A percentile compares a stretch with the other conserved stretches of the same genome.
phyloP scores from a whole-genome alignment of 1,140 invertebrate genomes.

The Drosophila gunungcola region DNA sequence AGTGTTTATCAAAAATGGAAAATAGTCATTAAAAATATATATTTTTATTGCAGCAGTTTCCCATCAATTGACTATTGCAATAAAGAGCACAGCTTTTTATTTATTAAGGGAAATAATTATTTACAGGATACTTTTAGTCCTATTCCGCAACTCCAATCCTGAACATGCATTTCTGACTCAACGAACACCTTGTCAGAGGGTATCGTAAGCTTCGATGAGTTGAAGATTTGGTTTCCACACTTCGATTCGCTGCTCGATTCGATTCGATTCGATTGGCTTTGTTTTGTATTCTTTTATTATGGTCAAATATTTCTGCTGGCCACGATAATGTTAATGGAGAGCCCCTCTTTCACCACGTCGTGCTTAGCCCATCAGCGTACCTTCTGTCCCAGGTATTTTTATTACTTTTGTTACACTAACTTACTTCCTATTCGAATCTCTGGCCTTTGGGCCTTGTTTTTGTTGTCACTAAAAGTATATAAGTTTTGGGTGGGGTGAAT shows the following conservation, averaged over 20 bases:
- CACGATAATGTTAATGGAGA: slow-evolving; percentile 73
- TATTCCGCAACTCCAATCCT: background rate
- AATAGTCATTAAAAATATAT: no score
- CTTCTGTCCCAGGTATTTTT: slow-evolving; percentile 66
- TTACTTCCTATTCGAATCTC: slow-evolving; percentile 72
- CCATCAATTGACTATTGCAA: background rate
- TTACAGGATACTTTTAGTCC: no score
- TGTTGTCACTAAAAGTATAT: slow-evolving; percentile 17
- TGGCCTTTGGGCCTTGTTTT: slow-evolving; percentile 31
- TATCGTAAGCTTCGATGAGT: slow-evolving; percentile 34
- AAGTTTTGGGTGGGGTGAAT: slow-evolving; percentile 9
- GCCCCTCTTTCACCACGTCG: slow-evolving; percentile 9
- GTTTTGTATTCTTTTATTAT: slow-evolving; percentile 70
- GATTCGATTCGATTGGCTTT: slow-evolving; percentile 42
- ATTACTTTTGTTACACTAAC: slow-evolving; percentile 81
- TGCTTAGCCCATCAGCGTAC: slow-evolving; percentile 31
- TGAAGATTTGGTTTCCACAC: slow-evolving; percentile 27
- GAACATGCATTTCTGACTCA: no score
- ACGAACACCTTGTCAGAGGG: slow-evolving; percentile 21
- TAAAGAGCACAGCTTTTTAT: no score
- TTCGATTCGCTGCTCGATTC: slow-evolving; percentile 38
- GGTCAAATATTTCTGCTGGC: slow-evolving; percentile 73
- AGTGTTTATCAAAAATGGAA: no score
- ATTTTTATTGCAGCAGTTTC: background rate
- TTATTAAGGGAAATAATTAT: no score